phyloP scores from a whole-genome alignment of 2,888 invertebrate genomes.

The Apantesis nais region DNA sequence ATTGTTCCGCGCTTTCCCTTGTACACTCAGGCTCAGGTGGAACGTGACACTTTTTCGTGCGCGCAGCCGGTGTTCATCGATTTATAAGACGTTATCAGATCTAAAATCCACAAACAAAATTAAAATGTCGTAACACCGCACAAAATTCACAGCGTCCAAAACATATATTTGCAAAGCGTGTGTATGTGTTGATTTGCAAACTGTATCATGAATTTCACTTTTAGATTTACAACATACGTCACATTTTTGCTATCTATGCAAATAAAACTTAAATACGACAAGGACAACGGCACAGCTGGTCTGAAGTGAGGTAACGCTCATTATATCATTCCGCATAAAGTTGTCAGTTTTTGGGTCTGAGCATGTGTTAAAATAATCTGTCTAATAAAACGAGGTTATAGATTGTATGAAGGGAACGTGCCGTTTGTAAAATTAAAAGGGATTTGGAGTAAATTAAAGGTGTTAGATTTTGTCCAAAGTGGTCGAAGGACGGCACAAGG shows the following conservation, averaged over 20 bases:
- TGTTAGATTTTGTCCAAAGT: slow-evolving; percentile 61
- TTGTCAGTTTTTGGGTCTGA: slow-evolving; percentile 54
- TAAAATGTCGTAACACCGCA: slow-evolving; percentile 38
- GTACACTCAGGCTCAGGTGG: too few relatives aligned
- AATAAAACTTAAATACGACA: slow-evolving; percentile 50
- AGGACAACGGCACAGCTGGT: slow-evolving; percentile 44
- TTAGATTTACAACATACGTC: slow-evolving; percentile 22
- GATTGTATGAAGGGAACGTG: slow-evolving; percentile 63
- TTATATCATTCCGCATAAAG: slow-evolving; percentile 55
- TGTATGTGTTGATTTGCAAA: slow-evolving; percentile 27
- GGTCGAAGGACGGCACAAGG: slow-evolving; percentile 45
- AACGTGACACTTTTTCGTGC: too few relatives aligned
- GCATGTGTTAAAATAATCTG: slow-evolving; percentile 67
- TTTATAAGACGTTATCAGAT: too few relatives aligned
- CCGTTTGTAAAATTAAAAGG: slow-evolving; percentile 70
- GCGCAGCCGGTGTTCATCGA: too few relatives aligned
- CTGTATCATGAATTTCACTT: slow-evolving; percentile 16
- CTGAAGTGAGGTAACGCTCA: slow-evolving; percentile 47
- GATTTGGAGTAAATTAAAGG: slow-evolving; percentile 74
- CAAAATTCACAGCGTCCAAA: slow-evolving; percentile 31
- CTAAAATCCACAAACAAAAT: slow-evolving; percentile 38
- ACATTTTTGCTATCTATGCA: slow-evolving; percentile 16
- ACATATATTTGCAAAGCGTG: slow-evolving; percentile 33
- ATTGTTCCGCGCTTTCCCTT: too few relatives aligned
- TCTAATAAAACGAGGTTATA: slow-evolving; percentile 62